Base-by-base conservation (phyloP, 1,140 invertebrate genomes). In the Aricia agestis region DNA sequence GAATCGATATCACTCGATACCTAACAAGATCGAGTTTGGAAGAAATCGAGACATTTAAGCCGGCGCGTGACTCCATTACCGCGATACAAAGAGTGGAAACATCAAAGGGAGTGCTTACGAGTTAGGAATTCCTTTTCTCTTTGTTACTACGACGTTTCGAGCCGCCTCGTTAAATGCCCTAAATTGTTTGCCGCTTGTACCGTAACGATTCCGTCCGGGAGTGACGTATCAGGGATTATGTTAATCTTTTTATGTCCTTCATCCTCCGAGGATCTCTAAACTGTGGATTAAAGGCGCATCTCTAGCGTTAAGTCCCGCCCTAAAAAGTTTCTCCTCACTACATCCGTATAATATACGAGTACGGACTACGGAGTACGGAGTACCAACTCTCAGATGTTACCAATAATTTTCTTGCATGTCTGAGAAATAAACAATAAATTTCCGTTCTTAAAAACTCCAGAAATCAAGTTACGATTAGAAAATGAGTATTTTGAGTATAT, bases 11-110 rank as follows among this genome's bases (percentile, higher is more conserved):
- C 73, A 76, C 75, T 82, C 74, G 75, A 84, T 80, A 78, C 77
- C 72, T 78, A 81, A 83, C 80, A 73, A 79, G 76, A 86, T 85
- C 78, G 81, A 85, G 74, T 84, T 81, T 77, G 73, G 73, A 75
- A 75, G 74, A 73, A 80, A 82, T 86, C 80, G 84, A 79, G 79
- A 84, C 77, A 79, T 86, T 86, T 84, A 85, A 84, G 78, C 74
- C 72, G 75, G 76, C 78, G 80, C 83, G 83, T 85, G 83, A 86
- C 82, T 84, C 84, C 81, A 86, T 85, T 86, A 84, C 78, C 68
- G 57, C 80, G 74, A 81, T 82, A 86, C 81, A 86, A 84, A 83
- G 76, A 77, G 73, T 75, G 73, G 70, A 32, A 74, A 77, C 75
- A 75, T 81, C 78, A 81, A 79, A 79, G 73, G 72, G 70, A 75